Evolutionary conservation across 2,888 invertebrate genomes (phyloP), one percentile per base, ranked within the genome.

Genomic region (Andrena chrysosceles): DNA sequence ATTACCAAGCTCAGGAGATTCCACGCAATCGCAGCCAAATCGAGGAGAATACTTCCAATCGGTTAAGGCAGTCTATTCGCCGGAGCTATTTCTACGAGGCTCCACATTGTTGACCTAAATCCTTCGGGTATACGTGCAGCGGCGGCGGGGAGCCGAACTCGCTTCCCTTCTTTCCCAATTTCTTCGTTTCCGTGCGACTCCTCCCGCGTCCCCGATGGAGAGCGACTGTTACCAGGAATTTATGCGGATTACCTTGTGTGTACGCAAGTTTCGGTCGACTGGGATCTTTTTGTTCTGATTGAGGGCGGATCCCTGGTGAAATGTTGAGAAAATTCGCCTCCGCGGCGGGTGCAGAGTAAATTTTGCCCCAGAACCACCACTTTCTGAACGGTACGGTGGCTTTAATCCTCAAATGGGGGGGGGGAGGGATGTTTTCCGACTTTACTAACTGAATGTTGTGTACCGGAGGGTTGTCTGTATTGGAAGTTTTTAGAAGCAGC

Each of bases 41-140:
- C 87, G 85, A 85, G 85, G 83, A 80, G 85, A 87, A 87, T 87
- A 84, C 88, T 87, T 87, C 86, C 87, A 64, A 87, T 87, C 85
- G 87, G 79, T 85, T 78, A 70, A 78, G 67, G 42, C 71, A 52
- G 56, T 80, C 82, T 75, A 83, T 77, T 81, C 83, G 77, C 67
- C 33, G 31, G 59, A 71, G 80, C 75, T 74, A 81, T 82, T 82
- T 84, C 86, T 75, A 81, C 77, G 81, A 75, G 75, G 74, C 67
- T 81, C 85, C 80, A 77, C 78, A 79, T 77, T 81, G 87, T 87
- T 82, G 87, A 87, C 88, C 86, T 69, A 78, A 72, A 81, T 87
- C 79, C 78, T 13, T 6, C 42, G 48, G 75, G 48, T 70, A 62
- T 69, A 72, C 69, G 20, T 59, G 77, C 72, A 52, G 59, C 66